phyloP scores from a whole-genome alignment of 2,113 vertebrate species.

The Zingel zingel region DNA sequence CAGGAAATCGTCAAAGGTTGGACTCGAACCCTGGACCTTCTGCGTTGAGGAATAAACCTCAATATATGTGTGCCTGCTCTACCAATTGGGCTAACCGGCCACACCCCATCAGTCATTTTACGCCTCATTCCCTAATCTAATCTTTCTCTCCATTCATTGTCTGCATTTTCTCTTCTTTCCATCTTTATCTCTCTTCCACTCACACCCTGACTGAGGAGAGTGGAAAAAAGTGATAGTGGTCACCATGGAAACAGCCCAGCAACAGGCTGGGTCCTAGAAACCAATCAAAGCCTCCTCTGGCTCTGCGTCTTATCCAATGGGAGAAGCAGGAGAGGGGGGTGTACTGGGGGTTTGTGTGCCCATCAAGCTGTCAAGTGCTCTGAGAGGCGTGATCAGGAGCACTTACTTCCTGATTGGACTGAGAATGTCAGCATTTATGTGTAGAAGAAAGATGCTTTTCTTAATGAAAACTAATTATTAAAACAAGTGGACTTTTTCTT shows the following conservation, averaged over 20 bases:
- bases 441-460: neutral
- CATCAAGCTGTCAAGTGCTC: slow-evolving; percentile 71
- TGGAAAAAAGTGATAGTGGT: slow-evolving; percentile 66
- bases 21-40: no score
- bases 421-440: neutral
- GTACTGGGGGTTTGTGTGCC: slow-evolving; percentile 22
- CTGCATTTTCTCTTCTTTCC: slow-evolving; percentile 33
- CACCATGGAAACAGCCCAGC: slow-evolving; percentile 84
- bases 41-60: no score
- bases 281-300: slow-evolving; percentile 67
- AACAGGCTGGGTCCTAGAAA: slow-evolving; percentile 74
- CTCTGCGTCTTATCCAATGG: slow-evolving; percentile 70
- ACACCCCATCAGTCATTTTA: neutral
- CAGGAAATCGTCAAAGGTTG: no score
- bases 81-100: no score
- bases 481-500: neutral
- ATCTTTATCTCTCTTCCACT: slow-evolving; percentile 7
- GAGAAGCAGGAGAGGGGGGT: neutral
- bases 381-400: slow-evolving; percentile 44
- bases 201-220: neutral
- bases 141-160: slow-evolving; percentile 28
- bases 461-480: neutral
- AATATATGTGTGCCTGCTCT: no score
- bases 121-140: slow-evolving; percentile 10
- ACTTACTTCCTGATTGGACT: slow-evolving; percentile 60